A percentile compares a stretch with the other conserved stretches of the same genome.
Evolutionary conservation across 2,797 vertebrate genomes (phyloP).

Genomic region (Danio albolineatus): DNA sequence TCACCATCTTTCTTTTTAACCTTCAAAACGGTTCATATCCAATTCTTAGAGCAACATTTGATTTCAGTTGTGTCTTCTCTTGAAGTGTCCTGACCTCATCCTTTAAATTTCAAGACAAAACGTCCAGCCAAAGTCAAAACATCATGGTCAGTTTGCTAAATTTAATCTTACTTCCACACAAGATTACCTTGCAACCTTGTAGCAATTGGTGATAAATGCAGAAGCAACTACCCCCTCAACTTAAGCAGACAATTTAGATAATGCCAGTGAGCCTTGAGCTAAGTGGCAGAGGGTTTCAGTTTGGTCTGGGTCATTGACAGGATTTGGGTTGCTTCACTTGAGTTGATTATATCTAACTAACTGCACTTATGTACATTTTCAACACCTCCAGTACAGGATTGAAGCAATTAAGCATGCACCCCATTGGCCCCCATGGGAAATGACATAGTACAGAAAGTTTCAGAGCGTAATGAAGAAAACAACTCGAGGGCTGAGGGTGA

Average conservation of each 20-base stretch:
- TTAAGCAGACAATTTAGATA: constrained; percentile 21
- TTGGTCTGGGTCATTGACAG: constrained; percentile 24
- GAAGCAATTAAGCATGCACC: constrained; percentile 24
- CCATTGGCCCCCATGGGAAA: constrained; percentile 13
- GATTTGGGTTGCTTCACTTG: constrained; percentile 54
- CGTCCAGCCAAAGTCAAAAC: constrained; percentile 19
- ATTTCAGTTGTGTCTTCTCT: constrained; percentile 22
- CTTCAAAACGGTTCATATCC: neutral
- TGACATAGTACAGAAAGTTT: constrained; percentile 46
- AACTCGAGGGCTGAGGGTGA: constrained; percentile 8
- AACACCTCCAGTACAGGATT: constrained; percentile 23
- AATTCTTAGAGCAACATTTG: neutral
- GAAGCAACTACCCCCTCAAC: constrained; percentile 18
- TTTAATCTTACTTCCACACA: constrained; percentile 6
- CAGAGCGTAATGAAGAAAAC: constrained; percentile 33
- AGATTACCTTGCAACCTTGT: neutral
- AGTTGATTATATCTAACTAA: constrained; percentile 30
- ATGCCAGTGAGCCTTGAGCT: constrained; percentile 2
- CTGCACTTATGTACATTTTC: constrained; percentile 26
- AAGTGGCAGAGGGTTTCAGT: constrained; percentile 36
- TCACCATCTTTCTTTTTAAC: neutral
- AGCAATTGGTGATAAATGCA: constrained; percentile 13
- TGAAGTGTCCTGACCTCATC: constrained; percentile 5
- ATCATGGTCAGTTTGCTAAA: neutral
- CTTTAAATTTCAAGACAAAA: constrained; percentile 7